Base-by-base conservation (phyloP, 2,113 vertebrate species). In the Corythaixoides concolor region DNA sequence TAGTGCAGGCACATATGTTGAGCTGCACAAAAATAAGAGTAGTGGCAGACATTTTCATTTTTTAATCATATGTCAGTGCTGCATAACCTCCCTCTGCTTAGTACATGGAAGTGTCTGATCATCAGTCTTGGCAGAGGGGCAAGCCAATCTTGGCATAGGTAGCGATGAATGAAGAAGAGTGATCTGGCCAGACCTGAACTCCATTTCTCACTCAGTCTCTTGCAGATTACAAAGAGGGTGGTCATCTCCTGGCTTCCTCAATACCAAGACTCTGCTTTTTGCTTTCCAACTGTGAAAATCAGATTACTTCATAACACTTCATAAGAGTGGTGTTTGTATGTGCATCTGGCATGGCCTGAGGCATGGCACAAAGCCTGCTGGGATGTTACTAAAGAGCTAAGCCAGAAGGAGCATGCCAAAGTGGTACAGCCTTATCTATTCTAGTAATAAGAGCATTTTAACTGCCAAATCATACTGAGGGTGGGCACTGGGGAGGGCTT, bases 301-400 rank as follows among this genome's bases (percentile, higher is more conserved):
- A 66, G 5, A 63, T 49, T 69, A 52, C 8, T 23, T 87, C 55
- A 86, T 17, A 60, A 18, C 8, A 28, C 41, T 73, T 87, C 5
- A 0, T 50, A 68, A 39, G 50, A 74, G 58, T 13, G 8, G 6
- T 0, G 0, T 76, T 80, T 63, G 20, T 62, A 45, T 3, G 35
- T 52, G 45, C 45, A 84, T 24, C 70, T 86, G 62, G 53, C 26
- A 63, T 7, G 18, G 53, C 52, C 28, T 20, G 32, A 12, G 43
- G 32, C 58, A 86, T 11, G 49, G 58, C 58, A 91, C 4, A 0
- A 89, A 35, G 58, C 43, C 67, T 76, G 43, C 19, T 76, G 63
- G 32, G 43, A 63, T 35, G 32, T 23, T 15, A 33, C 8, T 26
- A 59, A 77, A 62, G 30, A 70, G n/a, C 27, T 13, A 3, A 24